Conservation (phyloP, 1,140 invertebrate species). For the Sipha flava region DNA sequence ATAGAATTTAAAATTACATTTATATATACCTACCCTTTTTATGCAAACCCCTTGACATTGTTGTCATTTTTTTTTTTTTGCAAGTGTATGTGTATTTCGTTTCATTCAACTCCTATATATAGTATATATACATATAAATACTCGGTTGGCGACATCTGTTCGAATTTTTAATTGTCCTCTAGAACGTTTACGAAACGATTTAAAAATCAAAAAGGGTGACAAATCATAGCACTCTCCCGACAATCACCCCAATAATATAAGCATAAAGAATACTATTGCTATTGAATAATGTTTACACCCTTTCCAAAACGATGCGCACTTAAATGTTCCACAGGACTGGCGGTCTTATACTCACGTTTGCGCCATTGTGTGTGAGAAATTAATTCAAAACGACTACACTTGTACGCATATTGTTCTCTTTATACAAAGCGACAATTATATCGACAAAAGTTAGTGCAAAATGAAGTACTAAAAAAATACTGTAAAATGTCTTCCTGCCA, state of each 20-base stretch:
- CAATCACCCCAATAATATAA: background rate
- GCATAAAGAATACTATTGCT: constrained; percentile 24
- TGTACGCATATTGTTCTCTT: too few relatives aligned
- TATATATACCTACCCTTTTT: background rate
- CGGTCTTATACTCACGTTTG: too few relatives aligned
- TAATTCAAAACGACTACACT: too few relatives aligned
- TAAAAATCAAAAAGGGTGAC: constrained; percentile 25
- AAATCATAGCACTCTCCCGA: constrained; percentile 18
- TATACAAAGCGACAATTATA: too few relatives aligned
- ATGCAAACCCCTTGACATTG: constrained; percentile 2
- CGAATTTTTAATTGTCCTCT: constrained; percentile 21
- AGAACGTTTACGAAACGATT: constrained; percentile 19
- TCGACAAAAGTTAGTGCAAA: too few relatives aligned
- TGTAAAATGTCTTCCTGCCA: too few relatives aligned
- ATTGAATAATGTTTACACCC: background rate
- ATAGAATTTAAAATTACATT: background rate
- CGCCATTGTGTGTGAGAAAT: too few relatives aligned
- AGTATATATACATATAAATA: background rate
- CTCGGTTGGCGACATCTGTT: constrained; percentile 14
- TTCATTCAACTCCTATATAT: background rate
- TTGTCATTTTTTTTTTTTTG: background rate
- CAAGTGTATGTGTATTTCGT: background rate
- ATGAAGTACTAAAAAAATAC: too few relatives aligned
- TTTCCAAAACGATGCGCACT: background rate
- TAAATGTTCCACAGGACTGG: background rate